Conservation (phyloP, 2,113 vertebrate genomes). For the Daubentonia madagascariensis region DNA sequence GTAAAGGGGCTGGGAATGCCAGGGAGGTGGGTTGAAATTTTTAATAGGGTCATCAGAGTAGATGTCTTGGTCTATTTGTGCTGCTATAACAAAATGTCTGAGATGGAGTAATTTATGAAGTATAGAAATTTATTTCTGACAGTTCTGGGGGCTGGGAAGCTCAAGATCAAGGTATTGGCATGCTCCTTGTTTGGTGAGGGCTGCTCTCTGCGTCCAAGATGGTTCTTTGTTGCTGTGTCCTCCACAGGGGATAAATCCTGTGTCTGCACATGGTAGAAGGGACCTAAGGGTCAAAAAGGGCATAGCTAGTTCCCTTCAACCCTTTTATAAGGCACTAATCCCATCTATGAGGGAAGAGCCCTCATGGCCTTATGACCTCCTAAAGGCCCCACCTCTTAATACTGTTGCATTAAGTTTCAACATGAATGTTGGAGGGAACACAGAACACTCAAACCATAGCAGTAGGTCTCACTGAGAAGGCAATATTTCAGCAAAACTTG, state of each 20-base stretch:
- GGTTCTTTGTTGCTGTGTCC: not conserved
- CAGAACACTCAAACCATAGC: not conserved
- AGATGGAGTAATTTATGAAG: not conserved
- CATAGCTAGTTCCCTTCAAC: not conserved
- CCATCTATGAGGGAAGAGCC: not conserved
- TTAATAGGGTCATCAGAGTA: not conserved
- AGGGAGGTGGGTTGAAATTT: not conserved
- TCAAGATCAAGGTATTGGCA: not conserved
- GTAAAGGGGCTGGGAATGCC: not conserved
- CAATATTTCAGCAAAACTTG: not conserved
- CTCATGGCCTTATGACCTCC: not conserved
- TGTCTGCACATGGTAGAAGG: not conserved
- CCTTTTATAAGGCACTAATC: not conserved
- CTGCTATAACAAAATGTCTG: not conserved
- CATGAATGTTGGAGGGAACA: not conserved
- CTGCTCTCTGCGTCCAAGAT: not conserved
- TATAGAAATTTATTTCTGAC: not conserved
- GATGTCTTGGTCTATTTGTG: not conserved
- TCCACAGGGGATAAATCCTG: rapidly evolving
- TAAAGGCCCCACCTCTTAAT: not conserved
- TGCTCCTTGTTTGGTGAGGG: not conserved
- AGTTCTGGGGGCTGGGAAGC: not conserved
- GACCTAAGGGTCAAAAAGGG: not conserved
- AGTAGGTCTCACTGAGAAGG: not conserved
- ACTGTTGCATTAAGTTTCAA: too few species aligned